Evolutionary conservation across 2,797 vertebrate genomes (phyloP).

Genomic region (Rhabdophis nuchalis): DNA sequence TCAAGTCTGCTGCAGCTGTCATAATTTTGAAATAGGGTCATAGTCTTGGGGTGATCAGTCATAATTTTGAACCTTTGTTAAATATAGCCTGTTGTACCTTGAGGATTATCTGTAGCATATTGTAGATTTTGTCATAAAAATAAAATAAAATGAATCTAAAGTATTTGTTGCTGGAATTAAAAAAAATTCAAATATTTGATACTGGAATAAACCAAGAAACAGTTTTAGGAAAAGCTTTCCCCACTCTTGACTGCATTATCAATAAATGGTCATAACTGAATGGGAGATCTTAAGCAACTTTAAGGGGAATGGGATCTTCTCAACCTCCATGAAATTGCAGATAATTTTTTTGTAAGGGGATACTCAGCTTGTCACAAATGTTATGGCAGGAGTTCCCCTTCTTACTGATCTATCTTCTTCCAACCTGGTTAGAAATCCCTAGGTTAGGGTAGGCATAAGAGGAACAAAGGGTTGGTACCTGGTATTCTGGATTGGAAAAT

Average conservation of each 20-base stretch:
- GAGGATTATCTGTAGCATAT: background rate
- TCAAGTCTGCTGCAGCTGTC: background rate
- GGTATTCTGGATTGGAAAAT: background rate
- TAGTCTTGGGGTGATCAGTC: background rate
- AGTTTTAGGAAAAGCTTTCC: background rate
- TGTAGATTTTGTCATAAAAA: background rate
- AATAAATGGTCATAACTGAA: background rate
- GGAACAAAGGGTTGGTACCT: background rate
- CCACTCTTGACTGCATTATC: background rate
- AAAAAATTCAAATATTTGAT: background rate
- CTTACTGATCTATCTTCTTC: background rate
- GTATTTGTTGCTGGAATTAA: background rate
- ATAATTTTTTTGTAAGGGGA: background rate
- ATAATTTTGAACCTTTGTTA: background rate
- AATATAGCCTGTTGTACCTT: background rate
- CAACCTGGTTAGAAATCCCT: background rate
- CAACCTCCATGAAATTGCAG: background rate
- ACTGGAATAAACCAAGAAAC: background rate
- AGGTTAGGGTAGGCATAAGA: background rate
- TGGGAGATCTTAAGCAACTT: background rate
- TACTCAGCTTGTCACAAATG: background rate
- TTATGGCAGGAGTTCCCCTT: background rate
- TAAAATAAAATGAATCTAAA: background rate
- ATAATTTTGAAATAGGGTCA: background rate
- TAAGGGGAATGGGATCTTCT: background rate